Base-by-base conservation (phyloP, 2,888 invertebrate genomes). In the Oscheius onirici region DNA sequence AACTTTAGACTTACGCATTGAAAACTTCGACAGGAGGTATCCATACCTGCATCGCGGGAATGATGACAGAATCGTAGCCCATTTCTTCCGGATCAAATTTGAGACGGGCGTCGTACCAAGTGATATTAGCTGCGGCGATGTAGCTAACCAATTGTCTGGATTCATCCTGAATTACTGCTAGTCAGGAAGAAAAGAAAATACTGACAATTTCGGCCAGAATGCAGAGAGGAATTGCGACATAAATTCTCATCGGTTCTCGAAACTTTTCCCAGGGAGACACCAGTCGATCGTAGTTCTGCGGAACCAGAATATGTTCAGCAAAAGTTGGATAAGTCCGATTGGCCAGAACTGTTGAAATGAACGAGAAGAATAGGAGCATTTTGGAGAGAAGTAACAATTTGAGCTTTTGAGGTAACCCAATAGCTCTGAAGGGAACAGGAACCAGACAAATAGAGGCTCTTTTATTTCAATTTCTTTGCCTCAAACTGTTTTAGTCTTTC, bases 101-200 rank as follows among this genome's bases (percentile, higher is more conserved):
- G n/a, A 63, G 49, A 24, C 63, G 63, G 26, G 46, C 49, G 17
- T 63, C 63, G n/a, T 63, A 49, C 63, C 63, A 63, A 10, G 63
- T 49, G 22, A 63, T 24, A 28, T 63, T 63, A 0, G 46, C 63
- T 3, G 49, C 49, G 26, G 49, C 63, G n/a, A 63, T 49, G 26
- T 49, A 63, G 3, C 49, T 24, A 17, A 49, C 63, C 3, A 49
- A 22, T 26, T 63, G 63, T 24, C 20, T 46, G n/a, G 24, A 17
- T 63, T 63, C 63, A 20, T 63, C 63, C 63, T 63, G 28, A 34
- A 34, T 8, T 34, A n/a, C n/a, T n/a, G n/a, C n/a, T n/a, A n/a
- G 8, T 34, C 34, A 3, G 8, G 8, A 34, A 6, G 34, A 34
- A 34, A 8, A 34, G 34, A 8, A 8, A 6, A 13, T 13, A 26